Base-by-base conservation (phyloP, 2,113 vertebrate species). In the Maylandia zebra region DNA sequence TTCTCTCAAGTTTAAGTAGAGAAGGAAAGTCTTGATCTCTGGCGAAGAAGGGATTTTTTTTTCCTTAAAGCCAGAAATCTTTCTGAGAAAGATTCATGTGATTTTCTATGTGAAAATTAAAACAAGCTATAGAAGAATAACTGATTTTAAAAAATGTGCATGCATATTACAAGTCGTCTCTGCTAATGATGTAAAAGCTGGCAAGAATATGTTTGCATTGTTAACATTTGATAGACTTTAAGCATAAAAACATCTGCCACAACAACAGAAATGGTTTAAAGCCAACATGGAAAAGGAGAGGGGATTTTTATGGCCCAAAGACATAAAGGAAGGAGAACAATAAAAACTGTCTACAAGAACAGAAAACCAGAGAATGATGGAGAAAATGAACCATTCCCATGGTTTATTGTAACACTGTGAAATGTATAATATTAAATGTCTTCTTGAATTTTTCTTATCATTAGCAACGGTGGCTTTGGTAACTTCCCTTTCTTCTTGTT, bases 101-200 rank as follows among this genome's bases (percentile, higher is more conserved):
- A 86, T 93, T 90, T 78, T 56, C 81, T 45, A 82, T 64, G 83
- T 82, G 11, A 87, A n/a, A 95, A 93, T 90, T 53, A 85, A 89
- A 93, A 84, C 87, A 91, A 92, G 57, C 80, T 90, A 80, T 6
- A 79, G 17, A 71, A 83, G 66, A 92, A 80, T 74, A 61, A 34
- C 52, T 52, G 86, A 71, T 64, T 76, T 32, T 0, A 4, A 17
- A 64, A 36, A 64, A 2, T 66, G 19, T 56, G 59, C 41, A 48
- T 56, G 32, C 22, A 81, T 5, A 52, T 55, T 83, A 81, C 30
- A 19, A 12, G 48, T 30, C 32, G 2, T n/a, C 7, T 83, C 22
- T 10, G 12, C 69, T 53, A 36, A 56, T 83, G 24, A 82, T 48
- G 48, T 80, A 78, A 32, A 50, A 71, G 14, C 8, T 55, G 41